Base-by-base conservation (phyloP, 2,113 vertebrate genomes). In the Ailurus styani region DNA sequence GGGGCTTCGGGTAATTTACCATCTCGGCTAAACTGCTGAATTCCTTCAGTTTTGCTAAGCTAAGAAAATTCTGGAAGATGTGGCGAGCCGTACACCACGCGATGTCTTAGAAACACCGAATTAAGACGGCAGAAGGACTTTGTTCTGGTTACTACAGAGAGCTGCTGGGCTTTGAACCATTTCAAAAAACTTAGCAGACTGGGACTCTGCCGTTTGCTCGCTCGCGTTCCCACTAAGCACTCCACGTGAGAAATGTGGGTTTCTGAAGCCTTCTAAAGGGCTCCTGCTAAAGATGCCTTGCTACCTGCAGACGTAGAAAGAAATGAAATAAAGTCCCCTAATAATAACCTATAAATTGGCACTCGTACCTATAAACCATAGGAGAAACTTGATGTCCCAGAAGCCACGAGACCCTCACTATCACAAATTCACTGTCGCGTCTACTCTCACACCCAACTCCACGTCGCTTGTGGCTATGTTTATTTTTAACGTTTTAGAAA, bases 241-340 rank as follows among this genome's bases (percentile, higher is more conserved):
- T 54, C 40, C 70, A 90, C 31, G 10, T 55, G 47, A 47, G 62
- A 98, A 77, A 77, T 2, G 75, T 17, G 8, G 29, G 86, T 87
- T 97, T 97, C 94, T 96, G 97, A n/a, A n/a, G n/a, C 91, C 85
- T 93, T 96, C 81, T 55, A 95, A 97, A 95, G 94, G 87, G 60
- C 62, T 91, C 94, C 68, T 77, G 95, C 95, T 95, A 96, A 95
- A 96, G 96, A 85, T 13, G 88, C 98, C 97, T 97, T 90, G n/a
- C 94, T 90, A 97, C 88, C 95, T 97, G 96, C 91, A 93, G 93
- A 97, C 37, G 23, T 1, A 64, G 70, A 95, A 90, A 86, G 95
- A 96, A 93, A 95, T 84, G 97, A 97, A 98, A 95, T 2, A 37
- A 29, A 97, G 73, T 82, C 96, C 93, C 88, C 94, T 86, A 97